Percentiles rank a stretch among this genome's conserved stretches.
phyloP scores from a whole-genome alignment of 2,797 vertebrate genomes.

The Pseudotriccus pelzelni region DNA sequence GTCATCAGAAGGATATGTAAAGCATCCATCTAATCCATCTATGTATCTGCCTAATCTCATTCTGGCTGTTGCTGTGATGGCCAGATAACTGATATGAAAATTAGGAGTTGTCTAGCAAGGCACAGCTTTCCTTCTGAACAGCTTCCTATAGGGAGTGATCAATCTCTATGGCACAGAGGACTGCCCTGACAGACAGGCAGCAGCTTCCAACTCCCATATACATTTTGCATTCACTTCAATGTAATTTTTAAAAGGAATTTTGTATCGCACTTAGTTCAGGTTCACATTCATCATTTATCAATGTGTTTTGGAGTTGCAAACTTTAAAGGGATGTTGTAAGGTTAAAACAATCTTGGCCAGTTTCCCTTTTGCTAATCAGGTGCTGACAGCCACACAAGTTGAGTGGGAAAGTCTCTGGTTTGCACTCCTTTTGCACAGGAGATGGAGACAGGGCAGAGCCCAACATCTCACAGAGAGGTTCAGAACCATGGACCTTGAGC shows the following conservation, averaged over 20 bases:
- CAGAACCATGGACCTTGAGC: background rate
- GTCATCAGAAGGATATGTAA: conserved; percentile 16
- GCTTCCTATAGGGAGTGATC: background rate
- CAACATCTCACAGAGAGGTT: background rate
- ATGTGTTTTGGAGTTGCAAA: background rate
- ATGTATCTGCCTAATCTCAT: background rate
- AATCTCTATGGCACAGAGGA: background rate
- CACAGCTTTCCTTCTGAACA: background rate
- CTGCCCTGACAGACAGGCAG: background rate
- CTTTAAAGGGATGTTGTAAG: background rate
- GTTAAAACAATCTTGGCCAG: background rate
- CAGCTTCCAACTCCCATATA: background rate
- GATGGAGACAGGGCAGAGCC: background rate
- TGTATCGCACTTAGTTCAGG: background rate
- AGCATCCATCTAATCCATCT: background rate
- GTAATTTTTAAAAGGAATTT: background rate
- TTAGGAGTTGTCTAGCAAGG: background rate
- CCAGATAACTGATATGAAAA: conserved; percentile 1
- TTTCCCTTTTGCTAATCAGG: background rate
- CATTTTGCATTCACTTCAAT: background rate
- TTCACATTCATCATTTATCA: background rate
- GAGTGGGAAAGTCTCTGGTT: background rate
- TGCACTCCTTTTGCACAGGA: background rate
- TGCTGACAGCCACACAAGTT: background rate
- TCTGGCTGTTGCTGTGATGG: background rate